These are phyloP conservation scores for Lochmaea capreae DNA, from an alignment of 2,888 invertebrate species.

Conservation along the genomic window DNA sequence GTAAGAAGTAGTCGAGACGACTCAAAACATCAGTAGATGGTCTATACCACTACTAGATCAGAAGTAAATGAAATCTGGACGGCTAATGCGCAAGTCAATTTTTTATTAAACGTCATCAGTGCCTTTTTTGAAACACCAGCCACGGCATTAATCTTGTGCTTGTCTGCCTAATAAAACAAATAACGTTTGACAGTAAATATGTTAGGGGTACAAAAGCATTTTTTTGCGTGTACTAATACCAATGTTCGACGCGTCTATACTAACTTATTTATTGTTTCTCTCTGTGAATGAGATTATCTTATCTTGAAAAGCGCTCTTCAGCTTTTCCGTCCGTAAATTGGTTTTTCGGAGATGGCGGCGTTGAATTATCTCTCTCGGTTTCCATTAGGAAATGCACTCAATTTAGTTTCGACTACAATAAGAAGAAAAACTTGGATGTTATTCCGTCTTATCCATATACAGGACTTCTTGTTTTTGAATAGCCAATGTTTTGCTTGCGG, in stretches of 20 bases:
- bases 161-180: too few relatives aligned
- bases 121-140: too few relatives aligned
- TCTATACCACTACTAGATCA: too few relatives aligned
- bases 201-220: too few relatives aligned
- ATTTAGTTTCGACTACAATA: slow-evolving; percentile 27
- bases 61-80: too few relatives aligned
- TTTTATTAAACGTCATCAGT: too few relatives aligned
- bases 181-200: too few relatives aligned
- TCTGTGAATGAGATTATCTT: slow-evolving; percentile 31
- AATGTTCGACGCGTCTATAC: slow-evolving; percentile 25
- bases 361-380: slow-evolving; percentile 31
- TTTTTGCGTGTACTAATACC: slow-evolving; percentile 4
- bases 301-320: slow-evolving; percentile 31
- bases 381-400: slow-evolving; percentile 35
- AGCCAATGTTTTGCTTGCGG: neutral
- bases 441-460: neutral
- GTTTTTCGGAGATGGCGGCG: slow-evolving; percentile 29
- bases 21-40: too few relatives aligned
- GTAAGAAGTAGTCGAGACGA: too few relatives aligned
- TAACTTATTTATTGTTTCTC: slow-evolving; percentile 39
- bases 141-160: too few relatives aligned
- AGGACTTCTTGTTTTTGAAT: neutral
- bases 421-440: slow-evolving; percentile 6
- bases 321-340: slow-evolving; percentile 29
- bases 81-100: too few relatives aligned